Evolutionary conservation across 2,113 vertebrate genomes (phyloP).

Genomic region (Beaufortia kweichowensis): DNA sequence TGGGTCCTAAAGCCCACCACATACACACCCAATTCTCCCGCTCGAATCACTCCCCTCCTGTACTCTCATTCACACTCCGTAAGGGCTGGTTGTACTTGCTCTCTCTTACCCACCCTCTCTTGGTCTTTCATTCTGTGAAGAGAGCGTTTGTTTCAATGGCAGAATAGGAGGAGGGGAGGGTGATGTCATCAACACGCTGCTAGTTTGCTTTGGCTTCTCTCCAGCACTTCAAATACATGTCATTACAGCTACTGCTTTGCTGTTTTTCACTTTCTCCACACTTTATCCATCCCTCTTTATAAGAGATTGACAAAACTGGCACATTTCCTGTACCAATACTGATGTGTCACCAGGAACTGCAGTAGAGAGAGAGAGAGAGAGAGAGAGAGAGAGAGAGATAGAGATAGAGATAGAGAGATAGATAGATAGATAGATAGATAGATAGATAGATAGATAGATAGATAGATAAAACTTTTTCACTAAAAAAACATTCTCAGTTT

Average conservation of each 20-base stretch:
- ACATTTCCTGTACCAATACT: slow-evolving; percentile 71
- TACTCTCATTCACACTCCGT: slow-evolving; percentile 68
- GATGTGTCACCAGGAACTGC: slow-evolving; percentile 76
- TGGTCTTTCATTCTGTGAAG: slow-evolving; percentile 35
- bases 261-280: slow-evolving; percentile 54
- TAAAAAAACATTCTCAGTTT: no score
- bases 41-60: slow-evolving; percentile 65
- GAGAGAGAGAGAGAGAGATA: slow-evolving; percentile 54
- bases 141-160: slow-evolving; percentile 57
- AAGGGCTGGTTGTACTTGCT: slow-evolving; percentile 66
- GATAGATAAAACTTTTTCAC: no score
- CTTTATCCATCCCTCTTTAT: slow-evolving; percentile 49
- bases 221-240: slow-evolving; percentile 58
- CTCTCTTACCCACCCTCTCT: slow-evolving; percentile 51
- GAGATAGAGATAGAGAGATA: slow-evolving; percentile 38
- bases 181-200: slow-evolving; percentile 81
- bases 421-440: no score
- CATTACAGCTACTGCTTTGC: slow-evolving; percentile 58
- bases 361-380: slow-evolving; percentile 57
- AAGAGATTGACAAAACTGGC: slow-evolving; percentile 62
- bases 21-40: slow-evolving; percentile 44
- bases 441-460: no score
- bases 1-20: slow-evolving; percentile 58
- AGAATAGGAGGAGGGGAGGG: slow-evolving; percentile 39
- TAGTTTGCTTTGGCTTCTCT: slow-evolving; percentile 68